Conservation (phyloP, 2,888 invertebrate genomes). For the Ditula angustiorana region DNA sequence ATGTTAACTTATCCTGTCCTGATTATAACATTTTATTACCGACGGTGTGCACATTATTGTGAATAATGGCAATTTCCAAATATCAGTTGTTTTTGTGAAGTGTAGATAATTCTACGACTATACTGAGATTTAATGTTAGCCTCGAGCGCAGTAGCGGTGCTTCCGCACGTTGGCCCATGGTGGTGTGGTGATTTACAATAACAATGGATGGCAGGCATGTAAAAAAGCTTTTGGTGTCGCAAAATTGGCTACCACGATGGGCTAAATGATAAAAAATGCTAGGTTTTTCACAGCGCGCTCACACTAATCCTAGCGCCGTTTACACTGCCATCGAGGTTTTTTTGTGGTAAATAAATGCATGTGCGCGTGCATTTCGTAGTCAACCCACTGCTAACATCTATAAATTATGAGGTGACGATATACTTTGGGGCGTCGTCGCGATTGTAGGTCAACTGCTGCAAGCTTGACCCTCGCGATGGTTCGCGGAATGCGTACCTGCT, state of each 20-base stretch:
- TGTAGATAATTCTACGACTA: not conserved
- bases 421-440: not conserved
- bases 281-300: not conserved
- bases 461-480: not conserved
- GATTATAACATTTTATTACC: not conserved
- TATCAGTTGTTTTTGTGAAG: not conserved
- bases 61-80: not conserved
- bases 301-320: not conserved
- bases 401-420: not conserved
- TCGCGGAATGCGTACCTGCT: not conserved
- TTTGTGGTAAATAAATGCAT: not conserved
- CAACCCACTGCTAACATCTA: not conserved
- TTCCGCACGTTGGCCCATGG: not conserved
- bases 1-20: not conserved
- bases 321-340: not conserved
- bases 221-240: not conserved
- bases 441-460: not conserved
- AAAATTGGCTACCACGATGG: not conserved
- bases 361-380: not conserved
- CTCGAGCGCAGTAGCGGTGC: not conserved
- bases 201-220: not conserved
- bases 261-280: not conserved
- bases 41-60: not conserved
- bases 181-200: too few relatives aligned
- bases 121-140: not conserved